Conservation (phyloP, 2,797 vertebrate genomes). For the Masticophis lateralis region DNA sequence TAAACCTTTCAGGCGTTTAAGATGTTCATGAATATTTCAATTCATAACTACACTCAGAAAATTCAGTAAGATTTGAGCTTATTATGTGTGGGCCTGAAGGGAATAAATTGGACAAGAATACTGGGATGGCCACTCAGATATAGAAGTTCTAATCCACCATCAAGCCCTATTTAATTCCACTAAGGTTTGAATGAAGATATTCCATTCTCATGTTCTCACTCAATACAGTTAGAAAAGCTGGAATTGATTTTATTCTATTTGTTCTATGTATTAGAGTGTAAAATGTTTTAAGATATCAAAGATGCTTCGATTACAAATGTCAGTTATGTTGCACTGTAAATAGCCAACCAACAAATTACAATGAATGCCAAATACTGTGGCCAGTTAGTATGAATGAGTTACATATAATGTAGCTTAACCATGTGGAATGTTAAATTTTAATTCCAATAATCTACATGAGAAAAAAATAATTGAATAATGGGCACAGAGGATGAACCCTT, state of each 20-base stretch:
- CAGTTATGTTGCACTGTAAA: background rate
- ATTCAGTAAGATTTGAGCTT: background rate
- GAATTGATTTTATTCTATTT: background rate
- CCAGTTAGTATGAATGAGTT: constrained; percentile 14
- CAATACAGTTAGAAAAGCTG: background rate
- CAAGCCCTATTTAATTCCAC: background rate
- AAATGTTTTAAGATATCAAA: background rate
- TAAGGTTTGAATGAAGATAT: background rate
- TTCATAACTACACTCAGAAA: background rate
- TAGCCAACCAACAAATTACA: background rate
- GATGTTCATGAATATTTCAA: background rate
- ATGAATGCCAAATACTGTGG: background rate
- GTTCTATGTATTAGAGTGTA: background rate
- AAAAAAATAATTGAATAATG: background rate
- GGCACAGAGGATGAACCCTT: background rate
- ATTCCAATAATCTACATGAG: background rate
- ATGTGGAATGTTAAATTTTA: background rate
- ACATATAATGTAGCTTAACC: background rate
- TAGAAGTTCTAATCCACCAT: background rate
- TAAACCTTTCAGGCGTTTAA: background rate
- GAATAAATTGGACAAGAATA: background rate
- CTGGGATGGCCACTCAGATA: background rate
- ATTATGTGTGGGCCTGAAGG: background rate
- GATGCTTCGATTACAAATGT: background rate
- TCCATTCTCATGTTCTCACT: background rate